A percentile compares a stretch with the other conserved stretches of the same genome.
Evolutionary conservation across 1,140 invertebrate species (phyloP).

Genomic region (Platorchestia sp.): DNA sequence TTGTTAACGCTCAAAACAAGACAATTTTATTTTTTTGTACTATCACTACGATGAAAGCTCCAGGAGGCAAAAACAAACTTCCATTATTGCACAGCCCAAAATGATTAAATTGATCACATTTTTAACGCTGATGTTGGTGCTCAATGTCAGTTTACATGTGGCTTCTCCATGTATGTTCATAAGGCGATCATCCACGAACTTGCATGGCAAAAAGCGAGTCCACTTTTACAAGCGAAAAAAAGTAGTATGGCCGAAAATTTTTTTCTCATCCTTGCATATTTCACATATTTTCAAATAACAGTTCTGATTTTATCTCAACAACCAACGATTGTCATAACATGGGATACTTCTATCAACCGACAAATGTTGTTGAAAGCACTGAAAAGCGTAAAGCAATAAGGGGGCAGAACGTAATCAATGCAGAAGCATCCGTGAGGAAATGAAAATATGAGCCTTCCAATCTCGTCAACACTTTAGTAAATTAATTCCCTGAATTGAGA

Average conservation of each 20-base stretch:
- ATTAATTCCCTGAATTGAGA: not conserved
- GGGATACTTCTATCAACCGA: not conserved
- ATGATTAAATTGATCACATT: not conserved
- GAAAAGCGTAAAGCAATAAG: too few relatives aligned
- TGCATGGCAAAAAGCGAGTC: not conserved
- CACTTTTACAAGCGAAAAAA: not conserved
- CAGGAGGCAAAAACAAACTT: not conserved
- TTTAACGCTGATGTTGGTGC: not conserved
- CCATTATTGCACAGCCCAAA: not conserved
- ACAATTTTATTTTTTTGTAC: not conserved
- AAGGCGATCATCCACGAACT: not conserved
- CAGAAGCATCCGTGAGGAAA: too few relatives aligned
- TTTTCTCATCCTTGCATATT: not conserved
- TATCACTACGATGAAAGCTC: not conserved
- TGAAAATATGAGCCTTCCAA: too few relatives aligned
- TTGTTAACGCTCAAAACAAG: not conserved
- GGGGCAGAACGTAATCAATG: too few relatives aligned
- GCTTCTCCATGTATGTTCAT: not conserved
- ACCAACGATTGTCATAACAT: not conserved
- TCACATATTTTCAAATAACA: not conserved
- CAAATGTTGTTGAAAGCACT: not conserved
- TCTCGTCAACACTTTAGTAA: too few relatives aligned
- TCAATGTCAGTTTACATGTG: not conserved
- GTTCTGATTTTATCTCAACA: not conserved
- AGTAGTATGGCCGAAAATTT: not conserved